Conservation (phyloP, 2,113 vertebrate genomes). For the Oenanthe oenanthe region DNA sequence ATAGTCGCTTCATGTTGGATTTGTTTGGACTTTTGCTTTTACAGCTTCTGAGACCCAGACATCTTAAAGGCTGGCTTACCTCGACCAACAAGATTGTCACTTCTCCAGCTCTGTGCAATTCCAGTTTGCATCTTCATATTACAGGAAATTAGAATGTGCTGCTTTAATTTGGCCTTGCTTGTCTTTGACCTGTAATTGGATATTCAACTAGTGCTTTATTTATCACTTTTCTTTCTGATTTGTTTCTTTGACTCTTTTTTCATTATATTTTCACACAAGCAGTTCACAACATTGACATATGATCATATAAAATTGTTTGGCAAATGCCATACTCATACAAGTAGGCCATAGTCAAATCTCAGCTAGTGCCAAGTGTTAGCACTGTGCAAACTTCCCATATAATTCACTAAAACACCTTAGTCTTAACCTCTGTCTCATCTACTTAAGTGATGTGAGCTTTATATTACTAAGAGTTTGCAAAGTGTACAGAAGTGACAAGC, state of each 20-base stretch:
- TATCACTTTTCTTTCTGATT: background rate
- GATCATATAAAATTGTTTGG: background rate
- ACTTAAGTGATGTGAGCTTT: background rate
- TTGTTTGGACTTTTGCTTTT: background rate
- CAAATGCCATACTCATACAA: background rate
- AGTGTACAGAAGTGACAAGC: background rate
- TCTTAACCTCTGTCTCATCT: background rate
- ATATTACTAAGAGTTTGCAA: background rate
- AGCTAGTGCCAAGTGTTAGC: background rate
- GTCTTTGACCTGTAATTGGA: background rate
- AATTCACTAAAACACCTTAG: background rate
- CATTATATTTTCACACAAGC: background rate
- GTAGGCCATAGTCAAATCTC: background rate
- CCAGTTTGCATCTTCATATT: background rate
- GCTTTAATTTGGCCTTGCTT: background rate
- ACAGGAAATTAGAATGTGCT: background rate
- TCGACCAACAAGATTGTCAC: background rate
- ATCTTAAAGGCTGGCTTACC: background rate
- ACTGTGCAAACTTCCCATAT: background rate
- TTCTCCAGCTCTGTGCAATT: background rate
- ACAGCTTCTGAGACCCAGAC: background rate
- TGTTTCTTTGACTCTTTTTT: background rate
- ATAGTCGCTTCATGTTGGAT: background rate
- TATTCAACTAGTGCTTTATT: background rate
- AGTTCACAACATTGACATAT: background rate